A percentile compares a stretch with the other conserved stretches of the same genome.
Evolutionary conservation across 2,113 vertebrate species (phyloP).

Genomic region (Nothocercus julius): DNA sequence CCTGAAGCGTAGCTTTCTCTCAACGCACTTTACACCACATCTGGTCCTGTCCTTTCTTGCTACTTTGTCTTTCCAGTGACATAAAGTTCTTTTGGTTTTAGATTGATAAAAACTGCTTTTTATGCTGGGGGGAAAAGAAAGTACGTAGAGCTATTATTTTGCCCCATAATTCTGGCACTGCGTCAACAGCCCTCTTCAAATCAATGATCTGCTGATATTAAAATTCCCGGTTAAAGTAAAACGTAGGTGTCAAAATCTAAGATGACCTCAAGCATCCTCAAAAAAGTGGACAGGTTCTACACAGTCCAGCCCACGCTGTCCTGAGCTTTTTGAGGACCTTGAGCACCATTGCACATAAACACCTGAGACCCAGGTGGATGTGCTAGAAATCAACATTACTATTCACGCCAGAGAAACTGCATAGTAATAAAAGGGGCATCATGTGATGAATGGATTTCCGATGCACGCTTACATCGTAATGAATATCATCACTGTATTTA

Average conservation of each 20-base stretch:
- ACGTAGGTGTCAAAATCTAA: rapidly evolving
- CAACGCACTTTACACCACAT: background rate
- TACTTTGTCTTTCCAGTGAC: background rate
- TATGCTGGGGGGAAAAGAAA: background rate
- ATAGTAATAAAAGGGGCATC: background rate
- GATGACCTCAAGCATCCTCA: background rate
- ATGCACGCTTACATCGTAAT: background rate
- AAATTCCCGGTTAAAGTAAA: background rate
- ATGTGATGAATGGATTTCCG: background rate
- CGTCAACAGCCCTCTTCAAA: background rate
- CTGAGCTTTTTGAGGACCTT: background rate
- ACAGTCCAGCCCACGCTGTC: background rate
- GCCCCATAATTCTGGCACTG: background rate
- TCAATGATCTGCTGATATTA: background rate
- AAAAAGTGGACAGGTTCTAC: too few species aligned
- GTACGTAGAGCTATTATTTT: background rate
- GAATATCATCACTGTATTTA: background rate
- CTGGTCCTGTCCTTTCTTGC: background rate
- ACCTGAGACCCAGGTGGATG: background rate
- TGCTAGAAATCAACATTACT: background rate
- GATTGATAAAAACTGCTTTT: background rate
- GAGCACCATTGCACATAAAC: background rate
- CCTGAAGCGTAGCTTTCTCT: background rate
- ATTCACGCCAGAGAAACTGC: background rate
- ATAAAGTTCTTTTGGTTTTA: background rate